Evolutionary conservation across 1,140 invertebrate genomes (phyloP).

Genomic region (Pogonomyrmex barbatus): DNA sequence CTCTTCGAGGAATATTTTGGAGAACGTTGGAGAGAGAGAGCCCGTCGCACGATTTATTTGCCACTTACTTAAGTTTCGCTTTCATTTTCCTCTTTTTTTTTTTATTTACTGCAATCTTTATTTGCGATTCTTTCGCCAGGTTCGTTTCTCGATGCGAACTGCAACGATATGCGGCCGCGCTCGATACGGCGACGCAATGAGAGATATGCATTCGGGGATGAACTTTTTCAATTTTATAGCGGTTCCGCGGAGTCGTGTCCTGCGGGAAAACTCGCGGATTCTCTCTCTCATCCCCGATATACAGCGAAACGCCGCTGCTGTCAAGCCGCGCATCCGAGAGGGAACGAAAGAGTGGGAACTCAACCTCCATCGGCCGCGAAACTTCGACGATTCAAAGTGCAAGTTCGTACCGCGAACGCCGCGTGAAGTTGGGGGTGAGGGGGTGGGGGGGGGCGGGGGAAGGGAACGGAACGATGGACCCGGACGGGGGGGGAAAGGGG

Average conservation of each 20-base stretch:
- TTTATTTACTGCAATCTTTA: not conserved
- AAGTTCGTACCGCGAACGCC: slow-evolving; percentile 37
- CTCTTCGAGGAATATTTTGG: not conserved
- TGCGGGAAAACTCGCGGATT: slow-evolving; percentile 9
- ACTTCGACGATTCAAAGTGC: slow-evolving; percentile 51
- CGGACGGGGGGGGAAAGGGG: not conserved
- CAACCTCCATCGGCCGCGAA: slow-evolving; percentile 29
- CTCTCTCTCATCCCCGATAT: not conserved
- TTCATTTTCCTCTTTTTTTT: not conserved
- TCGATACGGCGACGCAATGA: not conserved
- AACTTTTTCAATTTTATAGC: slow-evolving; percentile 64
- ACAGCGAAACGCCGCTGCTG: slow-evolving; percentile 26
- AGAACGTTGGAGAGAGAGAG: too few relatives aligned
- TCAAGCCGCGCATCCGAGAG: not conserved
- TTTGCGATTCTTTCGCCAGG: not conserved
- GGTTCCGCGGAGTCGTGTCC: not conserved
- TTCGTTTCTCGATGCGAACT: slow-evolving; percentile 15
- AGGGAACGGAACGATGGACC: not conserved
- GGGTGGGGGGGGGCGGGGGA: not conserved
- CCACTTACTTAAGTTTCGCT: not conserved
- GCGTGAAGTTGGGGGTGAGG: slow-evolving; percentile 35
- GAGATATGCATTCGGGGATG: not conserved
- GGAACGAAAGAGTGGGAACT: slow-evolving; percentile 21
- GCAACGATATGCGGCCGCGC: slow-evolving; percentile 1
- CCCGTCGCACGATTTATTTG: not conserved